Evolutionary conservation across 2,888 invertebrate species (phyloP).

Genomic region (Pristionchus mayeri): DNA sequence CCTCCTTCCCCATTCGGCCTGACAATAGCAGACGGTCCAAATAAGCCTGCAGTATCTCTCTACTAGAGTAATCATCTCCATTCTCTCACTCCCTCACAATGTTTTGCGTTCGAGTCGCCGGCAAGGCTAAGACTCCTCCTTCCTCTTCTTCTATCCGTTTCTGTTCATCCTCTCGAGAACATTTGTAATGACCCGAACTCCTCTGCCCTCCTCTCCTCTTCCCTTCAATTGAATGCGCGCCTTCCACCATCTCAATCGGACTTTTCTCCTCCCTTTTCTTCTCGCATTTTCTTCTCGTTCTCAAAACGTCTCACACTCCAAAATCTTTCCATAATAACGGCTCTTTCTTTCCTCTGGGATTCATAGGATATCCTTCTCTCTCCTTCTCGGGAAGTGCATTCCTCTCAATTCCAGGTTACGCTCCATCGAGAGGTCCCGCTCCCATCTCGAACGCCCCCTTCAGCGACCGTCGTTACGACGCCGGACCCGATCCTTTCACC

Average conservation of each 20-base stretch:
- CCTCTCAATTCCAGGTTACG: conserved; percentile 38
- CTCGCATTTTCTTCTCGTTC: not conserved
- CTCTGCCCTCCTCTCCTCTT: conserved; percentile 41
- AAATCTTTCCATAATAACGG: conserved; percentile 8
- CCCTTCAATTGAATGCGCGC: conserved; percentile 22
- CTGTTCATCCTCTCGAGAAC: not conserved
- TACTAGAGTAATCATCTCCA: not conserved
- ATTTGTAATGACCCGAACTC: conserved; percentile 27
- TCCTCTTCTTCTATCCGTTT: not conserved
- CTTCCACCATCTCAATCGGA: conserved; percentile 41
- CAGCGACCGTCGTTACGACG: conserved; percentile 44
- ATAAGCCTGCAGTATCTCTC: conserved; percentile 26
- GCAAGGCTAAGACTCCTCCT: conserved; percentile 21
- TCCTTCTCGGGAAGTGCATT: conserved; percentile 4
- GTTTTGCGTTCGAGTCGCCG: not conserved
- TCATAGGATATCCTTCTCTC: not conserved
- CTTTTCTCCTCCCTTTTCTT: conserved; percentile 18
- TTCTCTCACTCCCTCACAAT: not conserved
- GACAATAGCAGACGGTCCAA: not conserved
- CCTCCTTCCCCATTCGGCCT: not conserved
- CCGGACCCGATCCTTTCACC: conserved; percentile 24
- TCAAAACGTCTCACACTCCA: conserved; percentile 7
- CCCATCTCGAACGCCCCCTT: conserved; percentile 51
- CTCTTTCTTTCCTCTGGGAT: not conserved
- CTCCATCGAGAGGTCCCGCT: conserved; percentile 18